Base-by-base conservation (phyloP, 2,113 vertebrate species). In the Hypomesus transpacificus region DNA sequence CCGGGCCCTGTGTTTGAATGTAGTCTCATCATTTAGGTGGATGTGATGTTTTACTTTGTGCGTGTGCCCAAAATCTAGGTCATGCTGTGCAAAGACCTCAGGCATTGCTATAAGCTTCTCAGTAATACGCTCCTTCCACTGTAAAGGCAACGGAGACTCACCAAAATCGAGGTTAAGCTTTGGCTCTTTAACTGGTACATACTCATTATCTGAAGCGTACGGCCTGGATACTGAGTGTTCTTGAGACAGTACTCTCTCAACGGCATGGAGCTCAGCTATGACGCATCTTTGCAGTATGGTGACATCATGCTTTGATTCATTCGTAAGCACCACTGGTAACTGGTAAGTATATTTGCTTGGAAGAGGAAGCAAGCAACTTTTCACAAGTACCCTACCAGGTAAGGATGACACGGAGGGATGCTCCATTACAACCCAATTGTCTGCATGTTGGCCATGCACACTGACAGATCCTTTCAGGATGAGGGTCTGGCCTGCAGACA, bases 1-100 rank as follows among this genome's bases (percentile, higher is more conserved):
- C 22, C 70, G 4, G 11, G 70, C 20, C 57, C 70, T 68, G 6
- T 77, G 70, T 50, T 68, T 77, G 18, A 73, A 77, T 3, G 66
- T 59, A 3, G 70, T 31, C 9, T 77, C 58, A 18, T 73, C 70
- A 14, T 16, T 62, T 6, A 71, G 24, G 22, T 73, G 68, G 8
- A 75, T 69, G 57, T 28, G 57, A 31, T 69, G 59, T 26, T 63
- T 75, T 3, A 69, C 73, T 53, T 69, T 63, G n/a, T 28, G 7
- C 18, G 73, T 54, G 8, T 39, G 20, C 3, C 73, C 66, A 69
- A 70, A 75, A 22, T 70, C 59, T 3, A 75, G 9, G 34, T 70
- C 68, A 66, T 69, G 22, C n/a, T 51, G 34, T 14, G 69, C 59
- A 26, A 71, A 71, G 8, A 71, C 16, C 5, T 71, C 58, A 26